These are phyloP conservation scores for Rallus crepitans DNA, from an alignment of 2,797 vertebrate genomes.

Conservation along the genomic window DNA sequence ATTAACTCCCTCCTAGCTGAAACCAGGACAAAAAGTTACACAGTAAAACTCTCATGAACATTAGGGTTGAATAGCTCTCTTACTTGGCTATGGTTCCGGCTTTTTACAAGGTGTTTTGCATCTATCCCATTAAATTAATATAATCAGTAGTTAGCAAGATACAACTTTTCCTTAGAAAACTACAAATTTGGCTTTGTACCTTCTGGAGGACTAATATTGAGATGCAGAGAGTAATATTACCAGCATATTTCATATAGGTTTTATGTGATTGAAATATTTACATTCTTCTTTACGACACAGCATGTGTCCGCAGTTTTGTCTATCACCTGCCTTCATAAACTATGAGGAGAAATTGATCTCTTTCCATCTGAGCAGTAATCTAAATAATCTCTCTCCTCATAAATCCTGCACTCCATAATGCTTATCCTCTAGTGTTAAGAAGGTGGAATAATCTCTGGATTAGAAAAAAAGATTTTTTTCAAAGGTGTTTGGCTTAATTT, in stretches of 20 bases:
- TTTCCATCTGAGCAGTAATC: neutral
- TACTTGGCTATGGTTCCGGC: fast-evolving
- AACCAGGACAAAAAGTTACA: too few relatives aligned
- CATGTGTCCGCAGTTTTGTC: neutral
- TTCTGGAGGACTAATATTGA: neutral
- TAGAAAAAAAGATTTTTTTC: neutral
- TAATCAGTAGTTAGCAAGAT: neutral
- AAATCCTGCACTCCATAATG: neutral
- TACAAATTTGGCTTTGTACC: neutral
- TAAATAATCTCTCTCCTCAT: neutral
- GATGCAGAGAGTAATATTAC: neutral
- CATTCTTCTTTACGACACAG: neutral
- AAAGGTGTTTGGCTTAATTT: neutral
- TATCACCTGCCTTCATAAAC: neutral
- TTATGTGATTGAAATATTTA: neutral
- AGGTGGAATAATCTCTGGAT: neutral
- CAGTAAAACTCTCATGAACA: neutral
- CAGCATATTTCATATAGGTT: neutral
- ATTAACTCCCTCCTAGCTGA: too few relatives aligned
- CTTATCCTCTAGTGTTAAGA: neutral
- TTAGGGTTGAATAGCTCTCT: neutral
- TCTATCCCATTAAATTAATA: neutral
- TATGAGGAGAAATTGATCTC: neutral
- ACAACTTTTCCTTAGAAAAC: neutral
- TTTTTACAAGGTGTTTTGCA: neutral